Base-by-base conservation (phyloP, 2,113 vertebrate genomes). In the Cyprinus carpio region DNA sequence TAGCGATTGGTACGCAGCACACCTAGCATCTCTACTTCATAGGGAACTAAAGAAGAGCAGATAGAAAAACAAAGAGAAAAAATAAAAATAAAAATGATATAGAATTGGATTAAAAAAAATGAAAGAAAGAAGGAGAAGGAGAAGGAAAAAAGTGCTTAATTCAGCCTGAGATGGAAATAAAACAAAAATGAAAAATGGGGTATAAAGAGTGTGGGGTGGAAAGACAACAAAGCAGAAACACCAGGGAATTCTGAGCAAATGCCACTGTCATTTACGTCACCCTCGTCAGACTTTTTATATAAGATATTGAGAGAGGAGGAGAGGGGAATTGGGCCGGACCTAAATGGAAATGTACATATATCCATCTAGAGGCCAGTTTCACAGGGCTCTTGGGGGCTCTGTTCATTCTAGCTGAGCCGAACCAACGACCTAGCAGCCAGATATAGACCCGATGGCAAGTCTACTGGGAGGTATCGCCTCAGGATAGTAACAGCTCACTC, bases 291-390 rank as follows among this genome's bases (percentile, higher is more conserved):
- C 83, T 84, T 86, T 81, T 78, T 86, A 67, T 81, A 40, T 76
- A 58, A 75, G 79, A 43, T 67, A 74, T n/a, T 46, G 62, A n/a
- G 29, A 56, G 81, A 34, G 31, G 3, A 29, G n/a, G 60, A 84
- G 67, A 60, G 49, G 67, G 86, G 86, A 62, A 79, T 43, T 75
- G 80, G 54, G 67, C 74, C 15, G 85, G 76, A 75, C 82, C 58
- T 83, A 82, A 85, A 82, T 75, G 79, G 72, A 82, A 84, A 83
- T 86, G 46, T 67, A 87, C 88, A 89, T 92, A 87, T 90, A 89
- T 91, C 85, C 85, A 83, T 84, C 87, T 89, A 75, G 84, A 76
- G 84, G 83, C 80, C n/a, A n/a, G n/a, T n/a, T 76, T 49, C 65
- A 79, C 72, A 71, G 31, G 72, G 77, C 60, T 85, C 83, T 72